Percentiles rank a stretch among this genome's conserved stretches.
phyloP scores from a whole-genome alignment of 2,888 invertebrate species.

The Nebria salina region DNA sequence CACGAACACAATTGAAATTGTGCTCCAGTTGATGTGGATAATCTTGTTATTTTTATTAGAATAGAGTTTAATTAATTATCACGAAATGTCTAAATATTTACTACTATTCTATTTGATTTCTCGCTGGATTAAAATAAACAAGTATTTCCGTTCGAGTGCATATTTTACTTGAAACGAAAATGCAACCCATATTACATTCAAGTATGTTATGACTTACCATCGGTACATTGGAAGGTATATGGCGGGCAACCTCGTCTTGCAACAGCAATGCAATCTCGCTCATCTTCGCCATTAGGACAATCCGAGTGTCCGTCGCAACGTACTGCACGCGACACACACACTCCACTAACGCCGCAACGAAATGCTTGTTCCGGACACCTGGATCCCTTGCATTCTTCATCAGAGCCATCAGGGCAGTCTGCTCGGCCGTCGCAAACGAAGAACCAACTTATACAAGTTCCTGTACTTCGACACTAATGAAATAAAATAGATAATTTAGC shows the following conservation, averaged over 20 bases:
- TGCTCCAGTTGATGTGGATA: neutral
- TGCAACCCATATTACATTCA: neutral
- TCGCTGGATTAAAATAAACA: too few relatives aligned
- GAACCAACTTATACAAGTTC: slow-evolving; percentile 91
- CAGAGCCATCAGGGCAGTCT: slow-evolving; percentile 88
- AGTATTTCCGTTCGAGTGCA: too few relatives aligned
- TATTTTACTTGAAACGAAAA: neutral
- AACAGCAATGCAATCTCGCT: slow-evolving; percentile 69
- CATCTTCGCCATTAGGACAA: slow-evolving; percentile 82
- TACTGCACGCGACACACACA: slow-evolving; percentile 81
- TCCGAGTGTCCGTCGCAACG: slow-evolving; percentile 84
- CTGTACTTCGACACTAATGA: slow-evolving; percentile 81
- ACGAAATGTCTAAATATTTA: too few relatives aligned
- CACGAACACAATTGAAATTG: neutral
- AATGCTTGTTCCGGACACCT: slow-evolving; percentile 78
- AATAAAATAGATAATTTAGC: slow-evolving; percentile 50
- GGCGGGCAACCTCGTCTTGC: slow-evolving; percentile 73
- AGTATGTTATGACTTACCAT: slow-evolving; percentile 64
- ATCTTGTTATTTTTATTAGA: neutral
- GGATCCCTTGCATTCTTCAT: slow-evolving; percentile 79
- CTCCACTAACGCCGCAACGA: slow-evolving; percentile 73
- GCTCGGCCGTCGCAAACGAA: slow-evolving; percentile 88
- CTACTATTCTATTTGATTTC: too few relatives aligned
- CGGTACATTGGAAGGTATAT: slow-evolving; percentile 84
- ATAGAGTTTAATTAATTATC: neutral